These are phyloP conservation scores for Hypotaenidia okinawae DNA, from an alignment of 2,797 vertebrate genomes.

Conservation along the genomic window DNA sequence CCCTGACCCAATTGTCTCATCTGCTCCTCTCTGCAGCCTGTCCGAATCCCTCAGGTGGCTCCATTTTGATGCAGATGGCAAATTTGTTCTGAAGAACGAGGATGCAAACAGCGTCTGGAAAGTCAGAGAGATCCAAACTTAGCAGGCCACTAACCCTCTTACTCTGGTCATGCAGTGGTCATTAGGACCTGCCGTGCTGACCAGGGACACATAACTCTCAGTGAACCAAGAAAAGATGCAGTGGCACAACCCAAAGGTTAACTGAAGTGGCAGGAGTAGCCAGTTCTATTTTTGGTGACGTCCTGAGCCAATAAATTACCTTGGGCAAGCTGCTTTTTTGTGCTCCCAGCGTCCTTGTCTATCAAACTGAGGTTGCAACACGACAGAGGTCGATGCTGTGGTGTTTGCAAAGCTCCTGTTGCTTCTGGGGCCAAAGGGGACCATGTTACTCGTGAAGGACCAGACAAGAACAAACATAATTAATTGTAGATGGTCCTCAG, in stretches of 20 bases:
- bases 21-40: background rate
- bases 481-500: background rate
- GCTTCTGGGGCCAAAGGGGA: background rate
- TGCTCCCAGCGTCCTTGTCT: background rate
- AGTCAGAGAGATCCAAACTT: background rate
- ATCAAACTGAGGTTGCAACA: background rate
- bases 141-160: background rate
- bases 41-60: background rate
- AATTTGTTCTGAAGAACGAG: background rate
- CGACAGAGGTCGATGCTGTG: background rate
- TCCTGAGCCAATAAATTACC: background rate
- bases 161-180: background rate
- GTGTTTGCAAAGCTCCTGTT: background rate
- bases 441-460: rapidly evolving
- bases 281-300: background rate
- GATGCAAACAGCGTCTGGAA: background rate
- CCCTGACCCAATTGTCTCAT: background rate
- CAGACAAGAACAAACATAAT: background rate
- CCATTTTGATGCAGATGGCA: rapidly evolving
- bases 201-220: rapidly evolving
- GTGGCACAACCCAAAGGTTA: background rate
- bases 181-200: background rate
- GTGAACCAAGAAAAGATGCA: background rate
- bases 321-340: background rate
- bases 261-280: background rate